Conservation (phyloP, 1,140 invertebrate genomes). For the Ectropis grisescens region DNA sequence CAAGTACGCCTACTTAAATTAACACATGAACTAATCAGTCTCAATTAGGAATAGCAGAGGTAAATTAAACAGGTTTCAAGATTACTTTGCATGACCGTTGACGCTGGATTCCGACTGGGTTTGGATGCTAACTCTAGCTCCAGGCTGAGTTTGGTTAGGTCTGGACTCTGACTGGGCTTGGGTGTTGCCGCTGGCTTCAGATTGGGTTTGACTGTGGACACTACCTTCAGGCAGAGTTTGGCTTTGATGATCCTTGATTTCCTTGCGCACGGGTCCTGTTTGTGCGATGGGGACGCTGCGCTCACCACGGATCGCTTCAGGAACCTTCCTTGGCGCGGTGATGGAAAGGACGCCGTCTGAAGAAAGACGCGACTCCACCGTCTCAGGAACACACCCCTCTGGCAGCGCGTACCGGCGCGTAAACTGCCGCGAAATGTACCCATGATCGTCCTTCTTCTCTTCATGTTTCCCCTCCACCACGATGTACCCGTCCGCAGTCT, state of each 20-base stretch:
- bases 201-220: too few relatives aligned
- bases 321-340: constrained; percentile 74
- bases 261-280: constrained; percentile 71
- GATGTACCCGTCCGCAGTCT: constrained; percentile 77
- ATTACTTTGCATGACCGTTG: too few relatives aligned
- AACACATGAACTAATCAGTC: too few relatives aligned
- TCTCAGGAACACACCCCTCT: constrained; percentile 76
- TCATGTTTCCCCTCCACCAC: constrained; percentile 80
- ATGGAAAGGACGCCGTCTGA: constrained; percentile 84
- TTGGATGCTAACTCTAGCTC: too few relatives aligned
- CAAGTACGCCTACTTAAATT: too few relatives aligned
- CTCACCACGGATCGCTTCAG: constrained; percentile 69
- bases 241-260: constrained; percentile 53
- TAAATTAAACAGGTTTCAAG: too few relatives aligned
- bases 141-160: too few relatives aligned
- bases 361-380: constrained; percentile 79
- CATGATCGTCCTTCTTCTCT: constrained; percentile 74
- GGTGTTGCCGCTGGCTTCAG: too few relatives aligned
- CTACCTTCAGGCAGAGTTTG: too few relatives aligned
- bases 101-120: too few relatives aligned
- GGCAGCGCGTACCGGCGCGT: constrained; percentile 71
- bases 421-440: constrained; percentile 75
- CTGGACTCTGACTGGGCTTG: too few relatives aligned
- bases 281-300: constrained; percentile 74
- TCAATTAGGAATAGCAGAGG: too few relatives aligned